phyloP scores from a whole-genome alignment of 2,113 vertebrate genomes.

The Atlantisia rogersi region DNA sequence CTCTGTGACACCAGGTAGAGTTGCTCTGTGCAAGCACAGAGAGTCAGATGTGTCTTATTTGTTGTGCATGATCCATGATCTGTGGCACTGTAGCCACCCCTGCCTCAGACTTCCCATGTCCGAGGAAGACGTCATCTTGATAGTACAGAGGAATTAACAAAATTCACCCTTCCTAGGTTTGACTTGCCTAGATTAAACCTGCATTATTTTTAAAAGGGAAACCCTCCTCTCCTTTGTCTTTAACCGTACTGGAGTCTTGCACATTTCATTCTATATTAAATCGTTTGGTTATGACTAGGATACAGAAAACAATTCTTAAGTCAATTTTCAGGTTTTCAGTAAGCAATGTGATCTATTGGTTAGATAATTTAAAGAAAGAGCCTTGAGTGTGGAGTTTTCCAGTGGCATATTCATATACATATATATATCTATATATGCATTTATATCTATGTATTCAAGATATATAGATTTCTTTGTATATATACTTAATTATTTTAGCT shows the following conservation, averaged over 20 bases:
- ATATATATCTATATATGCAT: not conserved
- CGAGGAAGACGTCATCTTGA: not conserved
- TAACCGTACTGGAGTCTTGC: not conserved
- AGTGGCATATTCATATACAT: not conserved
- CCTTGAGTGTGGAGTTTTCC: not conserved
- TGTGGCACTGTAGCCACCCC: not conserved
- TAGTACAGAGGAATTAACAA: not conserved
- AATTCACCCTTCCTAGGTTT: not conserved
- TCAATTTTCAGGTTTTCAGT: not conserved
- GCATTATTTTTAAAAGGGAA: not conserved
- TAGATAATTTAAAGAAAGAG: not conserved
- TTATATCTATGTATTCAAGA: not conserved
- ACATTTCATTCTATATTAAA: not conserved
- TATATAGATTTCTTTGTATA: not conserved
- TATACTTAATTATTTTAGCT: not conserved
- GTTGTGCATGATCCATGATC: not conserved
- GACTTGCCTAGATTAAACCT: not conserved
- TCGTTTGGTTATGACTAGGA: not conserved
- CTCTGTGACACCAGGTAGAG: not conserved
- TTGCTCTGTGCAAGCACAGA: not conserved
- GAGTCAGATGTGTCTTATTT: not conserved
- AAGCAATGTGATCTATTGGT: not conserved
- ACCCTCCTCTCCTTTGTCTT: not conserved
- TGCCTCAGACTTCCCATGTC: not conserved
- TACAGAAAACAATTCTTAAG: not conserved